Evolutionary conservation across 2,888 invertebrate genomes (phyloP).

Genomic region (Hemithea aestivaria): DNA sequence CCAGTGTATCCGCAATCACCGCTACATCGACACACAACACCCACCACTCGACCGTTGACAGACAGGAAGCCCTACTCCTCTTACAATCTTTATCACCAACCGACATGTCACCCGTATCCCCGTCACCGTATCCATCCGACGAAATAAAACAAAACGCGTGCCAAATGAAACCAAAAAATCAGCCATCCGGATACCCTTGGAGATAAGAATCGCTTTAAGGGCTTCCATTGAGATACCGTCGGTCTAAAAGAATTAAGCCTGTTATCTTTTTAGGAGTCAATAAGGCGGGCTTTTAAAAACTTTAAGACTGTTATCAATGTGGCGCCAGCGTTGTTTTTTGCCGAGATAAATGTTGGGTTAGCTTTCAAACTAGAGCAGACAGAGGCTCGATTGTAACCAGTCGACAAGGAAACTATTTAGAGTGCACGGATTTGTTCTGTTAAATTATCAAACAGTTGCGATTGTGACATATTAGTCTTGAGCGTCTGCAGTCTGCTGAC

Average conservation of each 20-base stretch:
- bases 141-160: conserved; percentile 53
- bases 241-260: conserved; percentile 40
- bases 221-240: conserved; percentile 41
- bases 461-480: conserved; percentile 8
- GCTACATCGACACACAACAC: conserved; percentile 35
- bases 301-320: conserved; percentile 31
- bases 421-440: background rate
- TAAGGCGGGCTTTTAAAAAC: conserved; percentile 31
- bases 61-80: conserved; percentile 49
- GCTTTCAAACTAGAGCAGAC: conserved; percentile 28
- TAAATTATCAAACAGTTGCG: too few relatives aligned
- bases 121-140: conserved; percentile 11
- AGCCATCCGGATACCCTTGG: conserved; percentile 41
- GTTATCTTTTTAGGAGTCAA: conserved; percentile 37
- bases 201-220: conserved; percentile 51
- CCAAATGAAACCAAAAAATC: conserved; percentile 46
- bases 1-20: conserved; percentile 25
- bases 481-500: conserved; percentile 23
- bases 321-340: conserved; percentile 22
- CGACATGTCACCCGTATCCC: conserved; percentile 5
- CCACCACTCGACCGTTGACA: conserved; percentile 31
- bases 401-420: conserved; percentile 1
- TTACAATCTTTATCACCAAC: conserved; percentile 33
- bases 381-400: conserved; percentile 11
- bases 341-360: conserved; percentile 30